Conservation (phyloP, 2,888 invertebrate species). For the Yponomeuta evonymella region DNA sequence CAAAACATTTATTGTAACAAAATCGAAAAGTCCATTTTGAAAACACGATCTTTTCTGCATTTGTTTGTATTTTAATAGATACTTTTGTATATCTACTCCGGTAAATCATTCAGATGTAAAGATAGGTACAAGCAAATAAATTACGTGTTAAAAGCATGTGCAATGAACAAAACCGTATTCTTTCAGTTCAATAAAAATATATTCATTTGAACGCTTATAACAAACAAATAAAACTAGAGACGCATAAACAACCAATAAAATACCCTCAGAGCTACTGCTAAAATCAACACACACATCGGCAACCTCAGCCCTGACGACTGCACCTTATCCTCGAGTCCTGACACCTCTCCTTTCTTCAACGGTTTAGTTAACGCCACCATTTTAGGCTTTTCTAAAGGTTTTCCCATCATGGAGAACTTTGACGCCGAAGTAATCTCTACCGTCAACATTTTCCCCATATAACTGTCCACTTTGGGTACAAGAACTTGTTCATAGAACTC, state of each 20-base stretch:
- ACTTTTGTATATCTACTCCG: too few relatives aligned
- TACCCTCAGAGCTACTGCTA: slow-evolving; percentile 54
- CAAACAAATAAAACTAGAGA: slow-evolving; percentile 11
- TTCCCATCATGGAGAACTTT: slow-evolving; percentile 87
- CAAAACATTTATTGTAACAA: too few relatives aligned
- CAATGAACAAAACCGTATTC: too few relatives aligned
- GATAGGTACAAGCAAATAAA: too few relatives aligned
- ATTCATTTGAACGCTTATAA: slow-evolving; percentile 22
- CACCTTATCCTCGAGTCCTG: slow-evolving; percentile 48
- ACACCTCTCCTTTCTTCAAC: slow-evolving; percentile 73
- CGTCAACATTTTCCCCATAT: slow-evolving; percentile 88
- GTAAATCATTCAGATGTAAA: too few relatives aligned
- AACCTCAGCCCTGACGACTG: slow-evolving; percentile 37
- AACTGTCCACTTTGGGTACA: slow-evolving; percentile 84
- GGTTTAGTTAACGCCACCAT: slow-evolving; percentile 72
- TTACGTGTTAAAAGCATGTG: too few relatives aligned
- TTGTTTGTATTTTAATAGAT: too few relatives aligned
- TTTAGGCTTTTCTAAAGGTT: slow-evolving; percentile 76
- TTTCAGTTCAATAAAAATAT: too few relatives aligned
- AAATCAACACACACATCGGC: slow-evolving; percentile 47
- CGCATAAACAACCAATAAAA: too few relatives aligned
- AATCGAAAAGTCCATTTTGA: too few relatives aligned
- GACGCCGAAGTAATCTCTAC: slow-evolving; percentile 82
- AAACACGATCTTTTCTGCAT: too few relatives aligned
- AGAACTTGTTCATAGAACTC: slow-evolving; percentile 94